Evolutionary conservation across 1,140 invertebrate genomes (phyloP).

Genomic region (Drosophila mayri): DNA sequence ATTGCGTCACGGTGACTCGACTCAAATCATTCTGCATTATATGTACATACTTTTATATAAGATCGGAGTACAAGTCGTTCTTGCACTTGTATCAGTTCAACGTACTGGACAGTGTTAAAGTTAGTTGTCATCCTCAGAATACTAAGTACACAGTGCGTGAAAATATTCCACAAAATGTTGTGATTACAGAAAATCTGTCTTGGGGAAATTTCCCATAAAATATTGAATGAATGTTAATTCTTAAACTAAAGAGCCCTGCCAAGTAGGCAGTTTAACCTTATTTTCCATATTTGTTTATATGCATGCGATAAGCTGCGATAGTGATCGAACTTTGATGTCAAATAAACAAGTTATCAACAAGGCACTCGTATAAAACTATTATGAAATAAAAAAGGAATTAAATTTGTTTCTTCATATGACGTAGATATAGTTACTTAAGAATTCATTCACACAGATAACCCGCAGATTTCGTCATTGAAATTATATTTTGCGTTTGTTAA

Average conservation of each 20-base stretch:
- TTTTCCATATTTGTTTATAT: constrained; percentile 14
- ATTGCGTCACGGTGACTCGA: constrained; percentile 47
- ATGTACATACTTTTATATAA: neutral
- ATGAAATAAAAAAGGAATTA: constrained; percentile 5
- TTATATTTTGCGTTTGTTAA: constrained; percentile 6
- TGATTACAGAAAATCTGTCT: neutral
- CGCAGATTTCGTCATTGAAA: constrained; percentile 41
- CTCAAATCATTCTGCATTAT: constrained; percentile 25
- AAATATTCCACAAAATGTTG: constrained; percentile 5
- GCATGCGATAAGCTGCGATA: constrained; percentile 29
- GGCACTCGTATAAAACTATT: constrained; percentile 28
- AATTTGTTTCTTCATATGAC: constrained; percentile 15
- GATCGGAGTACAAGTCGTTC: constrained; percentile 10
- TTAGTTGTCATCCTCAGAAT: constrained; percentile 2
- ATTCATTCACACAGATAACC: constrained; percentile 45
- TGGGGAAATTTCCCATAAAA: neutral
- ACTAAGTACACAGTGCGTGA: constrained; percentile 5
- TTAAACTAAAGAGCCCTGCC: neutral
- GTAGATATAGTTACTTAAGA: constrained; percentile 7
- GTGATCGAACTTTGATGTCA: constrained; percentile 36
- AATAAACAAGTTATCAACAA: constrained; percentile 26
- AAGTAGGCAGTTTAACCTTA: constrained; percentile 13
- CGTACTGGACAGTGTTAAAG: constrained; percentile 15
- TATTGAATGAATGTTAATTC: neutral
- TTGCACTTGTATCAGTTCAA: constrained; percentile 48